These are phyloP conservation scores for Cyanoderma ruficeps DNA, from an alignment of 2,113 vertebrate species.

Conservation along the genomic window DNA sequence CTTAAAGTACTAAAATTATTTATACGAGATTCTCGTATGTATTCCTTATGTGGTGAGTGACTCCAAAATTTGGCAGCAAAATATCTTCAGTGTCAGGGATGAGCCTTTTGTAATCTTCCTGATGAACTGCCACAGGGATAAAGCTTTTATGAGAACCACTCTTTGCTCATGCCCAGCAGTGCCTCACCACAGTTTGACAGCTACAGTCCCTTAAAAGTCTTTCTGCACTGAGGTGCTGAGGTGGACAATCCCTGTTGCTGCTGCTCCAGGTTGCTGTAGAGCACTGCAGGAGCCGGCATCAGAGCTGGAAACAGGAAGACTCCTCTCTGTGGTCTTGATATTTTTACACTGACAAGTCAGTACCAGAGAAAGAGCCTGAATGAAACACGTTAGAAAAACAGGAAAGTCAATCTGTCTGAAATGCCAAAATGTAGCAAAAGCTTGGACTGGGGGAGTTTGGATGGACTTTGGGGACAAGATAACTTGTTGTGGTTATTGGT, in stretches of 20 bases:
- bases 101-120: neutral
- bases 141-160: neutral
- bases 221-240: neutral
- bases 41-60: neutral
- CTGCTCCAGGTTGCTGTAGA: neutral
- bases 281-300: neutral
- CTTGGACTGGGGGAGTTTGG: neutral
- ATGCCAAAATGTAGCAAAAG: neutral
- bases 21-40: neutral
- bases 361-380: neutral
- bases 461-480: neutral
- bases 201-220: neutral
- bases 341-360: neutral
- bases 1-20: neutral
- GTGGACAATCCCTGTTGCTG: neutral
- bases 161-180: neutral
- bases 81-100: neutral
- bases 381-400: neutral
- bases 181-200: neutral
- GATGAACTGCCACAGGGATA: neutral
- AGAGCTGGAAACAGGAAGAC: neutral
- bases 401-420: neutral
- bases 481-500: neutral
- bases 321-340: neutral
- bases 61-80: slow-evolving; percentile 19